A percentile compares a stretch with the other conserved stretches of the same genome.
Conservation (phyloP, 2,888 invertebrate genomes). For the Tuta absoluta region DNA sequence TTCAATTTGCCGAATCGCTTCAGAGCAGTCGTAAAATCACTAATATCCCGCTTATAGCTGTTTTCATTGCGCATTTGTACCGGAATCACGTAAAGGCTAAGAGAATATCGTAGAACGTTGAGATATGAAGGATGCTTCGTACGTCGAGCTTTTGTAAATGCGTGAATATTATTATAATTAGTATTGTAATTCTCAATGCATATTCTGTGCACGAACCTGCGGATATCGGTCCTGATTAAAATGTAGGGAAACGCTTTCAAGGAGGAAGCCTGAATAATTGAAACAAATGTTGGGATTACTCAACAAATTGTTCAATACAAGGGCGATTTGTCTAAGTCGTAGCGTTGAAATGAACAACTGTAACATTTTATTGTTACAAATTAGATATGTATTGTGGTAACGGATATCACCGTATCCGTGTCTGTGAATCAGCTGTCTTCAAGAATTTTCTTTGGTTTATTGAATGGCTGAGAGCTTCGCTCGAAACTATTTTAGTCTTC, state of each 20-base stretch:
- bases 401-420: slow-evolving; percentile 21
- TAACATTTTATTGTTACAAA: slow-evolving; percentile 61
- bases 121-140: slow-evolving; percentile 45
- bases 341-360: slow-evolving; percentile 62
- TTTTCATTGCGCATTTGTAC: slow-evolving; percentile 33
- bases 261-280: slow-evolving; percentile 75
- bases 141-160: slow-evolving; percentile 49
- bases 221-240: slow-evolving; percentile 56
- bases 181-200: slow-evolving; percentile 51
- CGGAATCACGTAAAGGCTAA: slow-evolving; percentile 42
- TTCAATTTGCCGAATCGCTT: slow-evolving; percentile 40
- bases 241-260: slow-evolving; percentile 64
- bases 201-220: slow-evolving; percentile 63
- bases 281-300: slow-evolving; percentile 79
- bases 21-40: slow-evolving; percentile 13
- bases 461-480: slow-evolving; percentile 3
- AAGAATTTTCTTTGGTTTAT: slow-evolving; percentile 23
- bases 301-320: slow-evolving; percentile 80
- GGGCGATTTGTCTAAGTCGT: slow-evolving; percentile 76
- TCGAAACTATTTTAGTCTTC: slow-evolving; percentile 30
- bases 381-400: slow-evolving; percentile 40
- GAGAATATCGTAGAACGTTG: slow-evolving; percentile 33
- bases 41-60: slow-evolving; percentile 22
- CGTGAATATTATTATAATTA: slow-evolving; percentile 55
- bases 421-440: slow-evolving; percentile 16